Evolutionary conservation across 2,888 invertebrate species (phyloP).

Genomic region (Chouioia cunea): DNA sequence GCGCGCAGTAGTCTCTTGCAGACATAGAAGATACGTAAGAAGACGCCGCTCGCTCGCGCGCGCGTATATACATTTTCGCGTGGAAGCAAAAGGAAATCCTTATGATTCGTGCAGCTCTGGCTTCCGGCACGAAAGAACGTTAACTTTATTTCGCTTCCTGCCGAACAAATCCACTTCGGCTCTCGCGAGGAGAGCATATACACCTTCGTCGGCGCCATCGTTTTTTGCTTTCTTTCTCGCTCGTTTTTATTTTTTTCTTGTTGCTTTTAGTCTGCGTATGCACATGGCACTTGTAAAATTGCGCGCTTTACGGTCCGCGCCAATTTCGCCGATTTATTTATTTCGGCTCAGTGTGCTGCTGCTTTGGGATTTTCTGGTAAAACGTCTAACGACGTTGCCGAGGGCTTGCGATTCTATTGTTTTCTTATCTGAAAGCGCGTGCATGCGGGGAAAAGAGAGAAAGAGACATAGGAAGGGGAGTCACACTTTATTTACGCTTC

Average conservation of each 20-base stretch:
- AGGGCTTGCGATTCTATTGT: conserved; percentile 37
- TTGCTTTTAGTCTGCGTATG: conserved; percentile 15
- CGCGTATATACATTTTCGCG: too few relatives aligned
- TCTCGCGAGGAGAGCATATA: not conserved
- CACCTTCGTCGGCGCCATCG: too few relatives aligned
- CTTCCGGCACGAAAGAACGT: too few relatives aligned
- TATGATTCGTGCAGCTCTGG: too few relatives aligned
- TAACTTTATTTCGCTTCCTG: not conserved
- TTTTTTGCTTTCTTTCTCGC: not conserved
- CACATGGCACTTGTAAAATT: conserved; percentile 42
- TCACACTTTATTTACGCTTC: conserved; percentile 35
- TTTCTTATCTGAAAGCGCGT: conserved; percentile 39
- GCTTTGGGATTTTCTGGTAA: conserved; percentile 41
- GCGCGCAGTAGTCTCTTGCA: too few relatives aligned
- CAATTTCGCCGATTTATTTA: conserved; percentile 44
- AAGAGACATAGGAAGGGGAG: not conserved
- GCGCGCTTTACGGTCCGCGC: conserved; percentile 30
- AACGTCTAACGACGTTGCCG: conserved; percentile 42
- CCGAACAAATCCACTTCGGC: not conserved
- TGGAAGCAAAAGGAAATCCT: too few relatives aligned
- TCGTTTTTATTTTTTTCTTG: not conserved
- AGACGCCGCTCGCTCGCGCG: too few relatives aligned
- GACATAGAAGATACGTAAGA: too few relatives aligned
- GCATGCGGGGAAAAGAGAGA: not conserved
- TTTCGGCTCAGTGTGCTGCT: conserved; percentile 17